Evolutionary conservation across 2,797 vertebrate species (phyloP).

Genomic region (Mormyrus hasselquistii): DNA sequence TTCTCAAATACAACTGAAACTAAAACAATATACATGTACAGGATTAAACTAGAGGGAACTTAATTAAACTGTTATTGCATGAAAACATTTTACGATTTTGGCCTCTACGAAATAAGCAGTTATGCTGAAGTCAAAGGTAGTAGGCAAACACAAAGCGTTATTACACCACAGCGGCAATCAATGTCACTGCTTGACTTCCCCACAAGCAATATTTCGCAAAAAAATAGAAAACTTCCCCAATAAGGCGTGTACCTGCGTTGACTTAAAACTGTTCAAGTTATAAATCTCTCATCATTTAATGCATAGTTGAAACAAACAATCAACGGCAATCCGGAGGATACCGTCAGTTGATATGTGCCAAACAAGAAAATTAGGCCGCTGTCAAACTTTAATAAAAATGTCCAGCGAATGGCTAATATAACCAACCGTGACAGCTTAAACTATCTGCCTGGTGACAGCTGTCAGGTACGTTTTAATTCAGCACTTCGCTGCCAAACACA

Average conservation of each 20-base stretch:
- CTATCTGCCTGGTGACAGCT: constrained; percentile 1
- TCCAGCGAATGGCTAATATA: not conserved
- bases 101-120: not conserved
- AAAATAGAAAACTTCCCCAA: not conserved
- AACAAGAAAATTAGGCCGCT: not conserved
- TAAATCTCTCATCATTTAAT: not conserved
- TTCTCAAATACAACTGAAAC: not conserved
- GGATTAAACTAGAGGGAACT: not conserved
- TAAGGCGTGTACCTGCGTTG: not conserved
- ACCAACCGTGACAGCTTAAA: not conserved
- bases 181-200: not conserved
- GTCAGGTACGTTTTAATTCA: not conserved
- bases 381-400: not conserved
- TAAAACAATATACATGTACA: not conserved
- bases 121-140: not conserved
- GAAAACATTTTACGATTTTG: not conserved
- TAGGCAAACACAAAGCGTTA: not conserved
- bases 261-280: not conserved
- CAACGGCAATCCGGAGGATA: not conserved
- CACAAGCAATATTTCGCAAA: not conserved
- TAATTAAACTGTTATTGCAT: not conserved
- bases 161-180: not conserved
- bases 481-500: not conserved
- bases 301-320: not conserved
- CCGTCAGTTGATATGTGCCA: not conserved